phyloP scores from a whole-genome alignment of 2,888 invertebrate species.

The Coleophora flavipennella region DNA sequence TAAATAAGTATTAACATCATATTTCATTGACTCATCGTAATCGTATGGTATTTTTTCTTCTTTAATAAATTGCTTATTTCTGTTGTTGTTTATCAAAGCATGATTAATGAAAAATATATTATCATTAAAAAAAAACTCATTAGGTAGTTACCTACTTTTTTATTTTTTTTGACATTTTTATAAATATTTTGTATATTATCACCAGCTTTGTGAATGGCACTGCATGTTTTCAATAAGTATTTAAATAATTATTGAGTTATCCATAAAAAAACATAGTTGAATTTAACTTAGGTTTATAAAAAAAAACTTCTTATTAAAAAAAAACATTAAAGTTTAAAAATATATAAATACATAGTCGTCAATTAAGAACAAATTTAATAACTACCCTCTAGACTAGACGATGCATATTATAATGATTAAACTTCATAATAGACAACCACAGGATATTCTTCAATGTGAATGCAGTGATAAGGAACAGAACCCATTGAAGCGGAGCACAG shows the following conservation, averaged over 20 bases:
- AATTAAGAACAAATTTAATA: too few relatives aligned
- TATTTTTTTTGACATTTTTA: constrained; percentile 12
- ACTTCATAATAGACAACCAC: constrained; percentile 11
- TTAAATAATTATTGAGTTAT: too few relatives aligned
- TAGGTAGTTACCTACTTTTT: not conserved
- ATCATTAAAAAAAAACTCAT: not conserved
- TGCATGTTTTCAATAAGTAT: constrained; percentile 37
- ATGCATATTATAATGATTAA: too few relatives aligned
- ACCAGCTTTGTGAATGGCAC: constrained; percentile 48
- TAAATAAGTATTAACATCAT: too few relatives aligned
- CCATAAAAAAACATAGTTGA: too few relatives aligned
- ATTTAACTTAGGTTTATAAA: too few relatives aligned
- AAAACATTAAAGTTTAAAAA: too few relatives aligned
- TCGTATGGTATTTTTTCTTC: constrained; percentile 37
- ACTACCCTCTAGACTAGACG: too few relatives aligned
- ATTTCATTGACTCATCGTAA: constrained; percentile 29
- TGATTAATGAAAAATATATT: constrained; percentile 29
- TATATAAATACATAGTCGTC: too few relatives aligned
- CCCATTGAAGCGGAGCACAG: too few relatives aligned
- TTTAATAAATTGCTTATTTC: constrained; percentile 39
- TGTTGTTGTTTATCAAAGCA: constrained; percentile 47
- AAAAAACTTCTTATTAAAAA: too few relatives aligned
- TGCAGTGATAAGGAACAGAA: not conserved
- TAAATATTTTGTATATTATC: constrained; percentile 18
- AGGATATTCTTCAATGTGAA: not conserved